Base-by-base conservation (phyloP, 2,888 invertebrate genomes). In the Mesopsocus fuscifrons region DNA sequence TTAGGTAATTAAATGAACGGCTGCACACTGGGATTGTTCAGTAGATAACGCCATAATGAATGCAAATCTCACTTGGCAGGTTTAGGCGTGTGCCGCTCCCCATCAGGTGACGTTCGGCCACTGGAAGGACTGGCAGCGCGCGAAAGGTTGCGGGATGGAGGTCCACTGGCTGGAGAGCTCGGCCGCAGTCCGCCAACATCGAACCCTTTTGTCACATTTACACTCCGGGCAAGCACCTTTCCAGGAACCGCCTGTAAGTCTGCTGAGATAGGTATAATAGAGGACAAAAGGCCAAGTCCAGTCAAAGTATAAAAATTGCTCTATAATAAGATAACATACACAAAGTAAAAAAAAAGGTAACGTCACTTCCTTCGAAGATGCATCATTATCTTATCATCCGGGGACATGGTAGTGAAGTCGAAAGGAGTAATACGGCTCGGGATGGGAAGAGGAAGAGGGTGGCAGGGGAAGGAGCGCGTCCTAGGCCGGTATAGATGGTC, bases 351-450 rank as follows among this genome's bases (percentile, higher is more conserved):
- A 23, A 33, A 23, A 32, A 41, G 22, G 20, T 13, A 33, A 42
- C 32, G 38, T 21, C 34, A 49, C 46, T 49, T 47, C 20, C 53
- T 50, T 40, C 49, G 54, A 26, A 65, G 54, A 52, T 60, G 55
- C 44, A 53, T 53, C n/a, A 54, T 59, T 42, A 72, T 64, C 43
- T 62, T 50, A 55, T 68, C 71, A 59, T 75, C 74, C 8, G 74
- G 74, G 1, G 76, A 77, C 2, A 67, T 67, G 32, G 62, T 62
- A 22, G 64, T 59, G 58, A 77, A 77, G 47, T 65, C 60, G 59
- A 75, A 77, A 34, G 52, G 53, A 45, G 50, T 52, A 41, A 65
- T 46, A 23, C 48, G 45, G n/a, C n/a, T n/a, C n/a, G n/a, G n/a
- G n/a, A n/a, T n/a, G n/a, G n/a, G n/a, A n/a, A n/a, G n/a, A n/a